Evolutionary conservation across 2,888 invertebrate genomes (phyloP).

Genomic region (Tetrapedia diversipes): DNA sequence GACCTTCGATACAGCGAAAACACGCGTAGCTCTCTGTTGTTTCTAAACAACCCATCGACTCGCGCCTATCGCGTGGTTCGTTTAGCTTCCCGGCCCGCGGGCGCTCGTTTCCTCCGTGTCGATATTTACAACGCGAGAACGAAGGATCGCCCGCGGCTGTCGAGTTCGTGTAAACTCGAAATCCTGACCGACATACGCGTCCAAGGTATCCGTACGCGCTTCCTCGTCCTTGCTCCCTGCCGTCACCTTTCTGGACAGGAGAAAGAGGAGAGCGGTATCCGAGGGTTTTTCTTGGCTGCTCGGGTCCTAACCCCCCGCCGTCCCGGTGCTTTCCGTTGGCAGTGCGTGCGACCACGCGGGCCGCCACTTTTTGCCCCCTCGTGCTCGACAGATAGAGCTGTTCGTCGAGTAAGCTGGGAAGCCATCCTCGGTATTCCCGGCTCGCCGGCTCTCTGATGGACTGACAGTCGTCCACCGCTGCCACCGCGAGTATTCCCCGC

Average conservation of each 20-base stretch:
- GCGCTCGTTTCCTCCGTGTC: background rate
- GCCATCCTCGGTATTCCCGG: slow-evolving; percentile 78
- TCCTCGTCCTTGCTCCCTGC: slow-evolving; percentile 1
- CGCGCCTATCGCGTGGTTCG: background rate
- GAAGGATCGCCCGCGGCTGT: background rate
- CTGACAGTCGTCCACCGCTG: slow-evolving; percentile 75
- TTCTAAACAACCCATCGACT: background rate
- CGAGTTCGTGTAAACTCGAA: background rate
- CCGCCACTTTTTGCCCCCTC: slow-evolving; percentile 72
- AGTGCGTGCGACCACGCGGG: slow-evolving; percentile 76
- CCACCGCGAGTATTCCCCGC: slow-evolving; percentile 65
- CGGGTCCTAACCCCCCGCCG: slow-evolving; percentile 66
- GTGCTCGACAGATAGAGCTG: slow-evolving; percentile 77
- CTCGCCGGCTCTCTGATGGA: slow-evolving; percentile 73
- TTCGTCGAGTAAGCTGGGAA: slow-evolving; percentile 76
- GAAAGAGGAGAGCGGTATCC: slow-evolving; percentile 35
- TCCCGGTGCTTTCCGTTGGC: slow-evolving; percentile 69
- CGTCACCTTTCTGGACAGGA: slow-evolving; percentile 34
- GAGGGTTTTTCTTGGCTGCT: slow-evolving; percentile 65
- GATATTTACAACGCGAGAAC: background rate
- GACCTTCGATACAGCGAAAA: slow-evolving; percentile 48
- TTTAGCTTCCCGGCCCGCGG: slow-evolving; percentile 4
- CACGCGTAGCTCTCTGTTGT: background rate
- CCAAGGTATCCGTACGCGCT: background rate
- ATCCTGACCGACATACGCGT: background rate